Percentiles rank a stretch among this genome's conserved stretches.
These are phyloP conservation scores for Macropodus opercularis DNA, from an alignment of 2,797 vertebrate species.

Conservation along the genomic window DNA sequence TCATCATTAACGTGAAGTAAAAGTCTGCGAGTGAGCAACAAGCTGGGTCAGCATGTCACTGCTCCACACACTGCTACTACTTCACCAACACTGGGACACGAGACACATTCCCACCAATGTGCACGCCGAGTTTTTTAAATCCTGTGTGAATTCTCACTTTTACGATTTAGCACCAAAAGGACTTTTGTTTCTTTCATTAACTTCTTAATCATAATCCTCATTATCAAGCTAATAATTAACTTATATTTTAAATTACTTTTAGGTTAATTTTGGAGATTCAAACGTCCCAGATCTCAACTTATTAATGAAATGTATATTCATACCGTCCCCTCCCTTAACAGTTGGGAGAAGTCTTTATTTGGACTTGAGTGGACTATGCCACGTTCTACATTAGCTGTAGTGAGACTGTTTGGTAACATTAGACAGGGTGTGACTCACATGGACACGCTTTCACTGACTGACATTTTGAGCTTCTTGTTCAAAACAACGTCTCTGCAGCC, in stretches of 20 bases:
- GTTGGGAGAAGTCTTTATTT: conserved; percentile 38
- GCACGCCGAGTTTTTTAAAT: conserved; percentile 1
- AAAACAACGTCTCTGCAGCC: conserved; percentile 26
- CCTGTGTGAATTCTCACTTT: conserved; percentile 41
- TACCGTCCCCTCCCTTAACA: conserved; percentile 43
- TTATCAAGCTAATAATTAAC: conserved; percentile 83
- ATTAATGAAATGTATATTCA: conserved; percentile 76
- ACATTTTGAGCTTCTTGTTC: conserved; percentile 23
- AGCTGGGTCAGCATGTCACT: conserved; percentile 24
- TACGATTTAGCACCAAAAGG: conserved; percentile 51
- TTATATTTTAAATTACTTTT: conserved; percentile 78
- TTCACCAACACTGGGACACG: conserved; percentile 15
- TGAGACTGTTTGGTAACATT: background rate
- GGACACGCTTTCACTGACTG: conserved; percentile 24
- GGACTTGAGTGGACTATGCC: conserved; percentile 15
- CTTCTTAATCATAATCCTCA: conserved; percentile 83
- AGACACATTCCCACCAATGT: conserved; percentile 1
- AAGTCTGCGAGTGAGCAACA: conserved; percentile 11
- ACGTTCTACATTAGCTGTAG: background rate
- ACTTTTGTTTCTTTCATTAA: conserved; percentile 78
- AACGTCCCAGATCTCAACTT: conserved; percentile 77
- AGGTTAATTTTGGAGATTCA: conserved; percentile 74
- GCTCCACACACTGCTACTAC: conserved; percentile 12
- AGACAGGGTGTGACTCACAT: background rate
- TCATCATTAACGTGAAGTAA: background rate